These are phyloP conservation scores for Diplazon laetatorius DNA, from an alignment of 2,888 invertebrate genomes.

Conservation along the genomic window DNA sequence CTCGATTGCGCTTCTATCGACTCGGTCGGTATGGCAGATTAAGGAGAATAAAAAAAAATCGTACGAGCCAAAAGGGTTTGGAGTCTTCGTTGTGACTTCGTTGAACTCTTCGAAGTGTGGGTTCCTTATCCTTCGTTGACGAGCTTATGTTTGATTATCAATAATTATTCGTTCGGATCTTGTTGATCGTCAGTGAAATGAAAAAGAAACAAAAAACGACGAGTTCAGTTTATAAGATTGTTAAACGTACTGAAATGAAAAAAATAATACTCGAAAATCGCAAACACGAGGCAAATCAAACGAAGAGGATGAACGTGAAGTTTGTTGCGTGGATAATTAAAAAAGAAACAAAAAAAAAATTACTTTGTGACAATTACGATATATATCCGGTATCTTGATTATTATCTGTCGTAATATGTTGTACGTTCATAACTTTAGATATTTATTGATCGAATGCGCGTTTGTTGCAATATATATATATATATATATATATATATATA, in stretches of 20 bases:
- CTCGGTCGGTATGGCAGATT: too few relatives aligned
- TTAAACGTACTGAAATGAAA: neutral
- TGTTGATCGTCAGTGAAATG: neutral
- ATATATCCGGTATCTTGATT: slow-evolving; percentile 12
- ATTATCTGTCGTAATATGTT: slow-evolving; percentile 1
- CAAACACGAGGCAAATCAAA: slow-evolving; percentile 22
- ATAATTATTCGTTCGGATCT: neutral
- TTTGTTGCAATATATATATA: slow-evolving; percentile 28
- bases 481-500: slow-evolving; percentile 46
- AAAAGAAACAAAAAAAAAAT: neutral
- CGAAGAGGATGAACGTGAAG: slow-evolving; percentile 8
- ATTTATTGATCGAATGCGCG: slow-evolving; percentile 56
- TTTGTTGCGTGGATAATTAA: neutral
- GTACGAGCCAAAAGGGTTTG: slow-evolving; percentile 14
- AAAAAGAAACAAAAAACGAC: neutral
- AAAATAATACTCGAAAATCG: neutral
- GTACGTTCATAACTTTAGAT: slow-evolving; percentile 20
- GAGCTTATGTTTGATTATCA: slow-evolving; percentile 87
- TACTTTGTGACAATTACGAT: neutral
- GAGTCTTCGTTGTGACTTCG: slow-evolving; percentile 84
- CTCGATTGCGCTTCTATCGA: too few relatives aligned
- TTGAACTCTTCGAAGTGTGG: slow-evolving; percentile 87
- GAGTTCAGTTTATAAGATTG: neutral
- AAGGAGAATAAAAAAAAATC: too few relatives aligned
- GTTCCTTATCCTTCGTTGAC: slow-evolving; percentile 90